Conservation (phyloP, 2,888 invertebrate genomes). For the Aelia acuminata region DNA sequence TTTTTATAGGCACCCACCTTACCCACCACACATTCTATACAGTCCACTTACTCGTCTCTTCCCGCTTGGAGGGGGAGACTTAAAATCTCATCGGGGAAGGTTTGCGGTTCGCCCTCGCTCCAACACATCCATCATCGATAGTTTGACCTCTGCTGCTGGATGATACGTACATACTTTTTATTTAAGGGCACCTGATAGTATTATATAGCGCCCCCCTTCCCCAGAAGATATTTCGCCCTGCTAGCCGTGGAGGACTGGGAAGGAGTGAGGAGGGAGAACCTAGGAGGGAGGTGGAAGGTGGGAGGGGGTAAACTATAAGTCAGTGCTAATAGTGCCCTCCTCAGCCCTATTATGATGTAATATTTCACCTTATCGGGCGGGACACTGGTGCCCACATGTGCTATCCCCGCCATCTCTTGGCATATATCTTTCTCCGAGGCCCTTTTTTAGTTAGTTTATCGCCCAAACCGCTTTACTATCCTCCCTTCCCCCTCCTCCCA, state of each 20-base stretch:
- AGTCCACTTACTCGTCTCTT: no score
- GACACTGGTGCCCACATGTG: constrained; percentile 29
- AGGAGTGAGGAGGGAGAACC: neutral
- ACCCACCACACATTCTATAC: no score
- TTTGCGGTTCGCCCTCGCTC: no score
- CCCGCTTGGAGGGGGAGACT: no score
- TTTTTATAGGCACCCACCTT: no score
- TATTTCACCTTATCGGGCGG: constrained; percentile 46
- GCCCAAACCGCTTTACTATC: constrained; percentile 41
- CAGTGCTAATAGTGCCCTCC: constrained; percentile 46
- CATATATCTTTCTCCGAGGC: constrained; percentile 8
- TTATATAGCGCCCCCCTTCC: neutral
- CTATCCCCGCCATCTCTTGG: constrained; percentile 21
- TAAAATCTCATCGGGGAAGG: no score
- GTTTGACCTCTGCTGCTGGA: no score
- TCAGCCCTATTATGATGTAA: constrained; percentile 48
- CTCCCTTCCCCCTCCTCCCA: neutral
- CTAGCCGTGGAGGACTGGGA: neutral
- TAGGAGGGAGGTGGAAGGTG: no score
- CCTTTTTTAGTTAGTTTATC: constrained; percentile 48
- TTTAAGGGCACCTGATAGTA: no score
- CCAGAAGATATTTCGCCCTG: neutral
- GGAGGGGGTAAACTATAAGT: constrained; percentile 15
- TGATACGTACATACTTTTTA: no score
- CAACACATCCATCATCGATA: no score